These are phyloP conservation scores for Liparis tanakae DNA, from an alignment of 2,797 vertebrate species.

Conservation along the genomic window DNA sequence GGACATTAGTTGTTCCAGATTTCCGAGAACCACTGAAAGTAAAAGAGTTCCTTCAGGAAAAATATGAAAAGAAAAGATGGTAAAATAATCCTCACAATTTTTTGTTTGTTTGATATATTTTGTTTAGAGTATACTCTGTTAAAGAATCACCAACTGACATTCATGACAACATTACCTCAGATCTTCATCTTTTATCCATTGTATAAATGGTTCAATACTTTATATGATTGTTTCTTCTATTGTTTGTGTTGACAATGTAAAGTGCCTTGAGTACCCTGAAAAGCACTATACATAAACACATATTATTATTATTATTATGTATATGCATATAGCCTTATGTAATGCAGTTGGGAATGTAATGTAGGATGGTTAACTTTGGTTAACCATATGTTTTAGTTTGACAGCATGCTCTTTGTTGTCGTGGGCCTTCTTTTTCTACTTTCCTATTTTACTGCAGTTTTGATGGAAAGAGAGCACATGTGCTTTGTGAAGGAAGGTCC, in stretches of 20 bases:
- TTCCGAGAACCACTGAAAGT: conserved; percentile 99
- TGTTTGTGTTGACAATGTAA: too few relatives aligned
- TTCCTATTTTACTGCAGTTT: conserved; percentile 5
- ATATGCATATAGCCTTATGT: not conserved
- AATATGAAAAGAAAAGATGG: conserved; percentile 99
- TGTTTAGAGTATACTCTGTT: not conserved
- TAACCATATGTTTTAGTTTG: conserved; percentile 48
- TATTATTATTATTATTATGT: not conserved
- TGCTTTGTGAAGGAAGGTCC: not conserved
- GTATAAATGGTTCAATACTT: not conserved
- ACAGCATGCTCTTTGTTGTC: conserved; percentile 31
- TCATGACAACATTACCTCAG: not conserved
- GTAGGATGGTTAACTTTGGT: not conserved
- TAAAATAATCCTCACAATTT: conserved; percentile 66
- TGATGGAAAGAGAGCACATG: conserved; percentile 1
- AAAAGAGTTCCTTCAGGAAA: conserved; percentile 99
- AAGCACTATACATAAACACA: too few relatives aligned
- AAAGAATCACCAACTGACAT: not conserved
- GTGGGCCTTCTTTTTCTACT: not conserved
- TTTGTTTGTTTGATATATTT: conserved; percentile 20
- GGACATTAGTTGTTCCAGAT: conserved; percentile 98
- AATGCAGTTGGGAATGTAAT: not conserved
- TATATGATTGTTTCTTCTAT: too few relatives aligned
- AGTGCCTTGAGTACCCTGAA: too few relatives aligned
- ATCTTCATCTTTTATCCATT: not conserved